A percentile compares a stretch with the other conserved stretches of the same genome.
phyloP scores from a whole-genome alignment of 2,888 invertebrate species.

The Blera fallax region DNA sequence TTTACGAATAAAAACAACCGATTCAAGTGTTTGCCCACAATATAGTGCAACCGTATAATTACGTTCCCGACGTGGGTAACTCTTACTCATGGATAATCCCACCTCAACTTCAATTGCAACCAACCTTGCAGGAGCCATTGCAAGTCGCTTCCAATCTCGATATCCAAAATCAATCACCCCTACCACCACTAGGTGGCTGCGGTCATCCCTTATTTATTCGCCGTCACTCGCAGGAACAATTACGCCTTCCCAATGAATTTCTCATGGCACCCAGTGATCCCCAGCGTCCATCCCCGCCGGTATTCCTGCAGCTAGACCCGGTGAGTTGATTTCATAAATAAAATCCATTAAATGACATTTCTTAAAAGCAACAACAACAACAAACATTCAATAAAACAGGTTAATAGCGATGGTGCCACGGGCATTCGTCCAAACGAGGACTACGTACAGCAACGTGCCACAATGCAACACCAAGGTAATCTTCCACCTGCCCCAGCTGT shows the following conservation, averaged over 20 bases:
- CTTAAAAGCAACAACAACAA: slow-evolving; percentile 17
- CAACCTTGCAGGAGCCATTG: background rate
- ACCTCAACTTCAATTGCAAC: background rate
- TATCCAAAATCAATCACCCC: background rate
- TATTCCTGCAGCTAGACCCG: slow-evolving; percentile 1
- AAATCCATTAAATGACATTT: slow-evolving; percentile 9
- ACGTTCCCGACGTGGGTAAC: background rate
- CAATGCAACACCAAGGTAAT: slow-evolving; percentile 27
- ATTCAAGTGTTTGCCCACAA: background rate
- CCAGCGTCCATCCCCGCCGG: background rate
- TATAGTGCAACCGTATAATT: slow-evolving; percentile 15
- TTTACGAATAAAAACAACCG: background rate
- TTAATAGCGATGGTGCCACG: slow-evolving; percentile 32
- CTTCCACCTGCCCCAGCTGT: background rate
- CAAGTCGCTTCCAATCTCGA: background rate
- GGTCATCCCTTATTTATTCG: slow-evolving; percentile 42
- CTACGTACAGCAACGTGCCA: slow-evolving; percentile 1
- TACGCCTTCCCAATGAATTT: slow-evolving; percentile 44
- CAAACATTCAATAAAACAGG: slow-evolving; percentile 22
- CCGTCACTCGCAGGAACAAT: slow-evolving; percentile 32
- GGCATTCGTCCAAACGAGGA: background rate
- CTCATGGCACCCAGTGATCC: slow-evolving; percentile 19
- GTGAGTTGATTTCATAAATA: slow-evolving; percentile 27
- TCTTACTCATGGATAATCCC: slow-evolving; percentile 47
- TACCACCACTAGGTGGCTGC: background rate